Conservation (phyloP, 2,888 invertebrate genomes). For the Scaptomyza cyrtandrae region DNA sequence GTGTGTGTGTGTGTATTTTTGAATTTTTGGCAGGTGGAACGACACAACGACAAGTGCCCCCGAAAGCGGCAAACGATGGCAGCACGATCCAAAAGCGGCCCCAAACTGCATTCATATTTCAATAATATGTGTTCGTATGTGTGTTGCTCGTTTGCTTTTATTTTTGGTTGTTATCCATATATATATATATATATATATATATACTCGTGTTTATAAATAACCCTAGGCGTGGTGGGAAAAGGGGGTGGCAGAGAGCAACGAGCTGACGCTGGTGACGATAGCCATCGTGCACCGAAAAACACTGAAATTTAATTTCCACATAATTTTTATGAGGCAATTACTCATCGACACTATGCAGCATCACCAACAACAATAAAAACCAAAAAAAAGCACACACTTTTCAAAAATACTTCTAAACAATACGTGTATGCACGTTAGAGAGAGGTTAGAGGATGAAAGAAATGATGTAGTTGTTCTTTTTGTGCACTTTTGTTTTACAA, state of each 20-base stretch:
- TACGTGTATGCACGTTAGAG: not conserved
- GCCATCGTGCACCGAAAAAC: constrained; percentile 51
- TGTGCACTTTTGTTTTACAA: not conserved
- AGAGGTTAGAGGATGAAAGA: not conserved
- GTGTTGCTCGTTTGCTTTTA: constrained; percentile 54
- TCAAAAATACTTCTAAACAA: not conserved
- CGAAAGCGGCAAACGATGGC: constrained; percentile 26
- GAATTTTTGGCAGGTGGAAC: constrained; percentile 76
- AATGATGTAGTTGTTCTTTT: not conserved
- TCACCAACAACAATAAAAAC: constrained; percentile 15
- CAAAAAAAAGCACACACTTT: constrained; percentile 6
- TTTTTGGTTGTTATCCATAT: constrained; percentile 35
- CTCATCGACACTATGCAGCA: constrained; percentile 71
- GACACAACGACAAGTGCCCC: constrained; percentile 68
- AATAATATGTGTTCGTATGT: constrained; percentile 57
- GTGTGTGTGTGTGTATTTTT: constrained; percentile 54
- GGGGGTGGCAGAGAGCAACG: not conserved
- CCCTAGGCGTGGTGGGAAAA: not conserved
- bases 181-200: constrained; percentile 11
- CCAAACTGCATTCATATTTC: constrained; percentile 74
- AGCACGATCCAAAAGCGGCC: constrained; percentile 21
- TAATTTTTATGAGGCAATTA: constrained; percentile 81
- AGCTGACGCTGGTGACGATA: constrained; percentile 24
- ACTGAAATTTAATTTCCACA: constrained; percentile 80
- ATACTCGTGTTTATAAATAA: constrained; percentile 51